Evolutionary conservation across 2,113 vertebrate genomes (phyloP), one percentile per base, ranked within the genome.

Genomic region (Noctilio leporinus): DNA sequence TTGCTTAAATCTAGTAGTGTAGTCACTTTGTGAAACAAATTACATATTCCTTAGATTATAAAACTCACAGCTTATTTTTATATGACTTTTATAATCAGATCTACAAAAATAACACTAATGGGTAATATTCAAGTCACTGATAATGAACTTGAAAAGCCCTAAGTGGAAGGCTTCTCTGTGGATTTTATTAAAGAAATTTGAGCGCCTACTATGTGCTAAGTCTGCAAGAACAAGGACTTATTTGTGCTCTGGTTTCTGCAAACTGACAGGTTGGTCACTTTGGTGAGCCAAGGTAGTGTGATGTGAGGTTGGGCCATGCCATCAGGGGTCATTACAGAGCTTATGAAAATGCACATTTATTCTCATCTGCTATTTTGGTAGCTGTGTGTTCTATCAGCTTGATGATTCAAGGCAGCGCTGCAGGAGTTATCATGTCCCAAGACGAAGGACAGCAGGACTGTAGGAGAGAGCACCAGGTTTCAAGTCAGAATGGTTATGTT

Each of bases 81-180:
- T 51, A 14, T 85, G 40, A 78, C 7, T 96, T 45, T 76, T 67
- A 47, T 45, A 70, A 90, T 91, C 55, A 91, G 10, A 84, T 70
- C 73, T 91, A 82, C 55, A 38, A 55, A 43, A 87, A 85, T 78
- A 35, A 49, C 11, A 80, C 35, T 78, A 95, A 51, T 70, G 28
- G 33, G 20, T 70, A 69, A 80, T 84, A 90, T 67, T 90, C 80
- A 96, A 64, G 76, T 93, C 20, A 88, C 47, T 93, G 76, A 35
- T 72, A 84, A 75, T 95, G n/a, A 87, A 47, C 53, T 86, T 33
- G 33, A 94, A 88, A 96, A 92, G 76, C 67, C 26, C 14, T 88
- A 91, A 89, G 17, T 75, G 55, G 12, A 67, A 89, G 62, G 81
- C 28, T n/a, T 90, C 33, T 76, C 35, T 85, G 33, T 77, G 45